These are phyloP conservation scores for Halisarca cf. caerulea DNA, from an alignment of 37 sponge, comb jelly and placozoan genomes.

Conservation along the genomic window DNA sequence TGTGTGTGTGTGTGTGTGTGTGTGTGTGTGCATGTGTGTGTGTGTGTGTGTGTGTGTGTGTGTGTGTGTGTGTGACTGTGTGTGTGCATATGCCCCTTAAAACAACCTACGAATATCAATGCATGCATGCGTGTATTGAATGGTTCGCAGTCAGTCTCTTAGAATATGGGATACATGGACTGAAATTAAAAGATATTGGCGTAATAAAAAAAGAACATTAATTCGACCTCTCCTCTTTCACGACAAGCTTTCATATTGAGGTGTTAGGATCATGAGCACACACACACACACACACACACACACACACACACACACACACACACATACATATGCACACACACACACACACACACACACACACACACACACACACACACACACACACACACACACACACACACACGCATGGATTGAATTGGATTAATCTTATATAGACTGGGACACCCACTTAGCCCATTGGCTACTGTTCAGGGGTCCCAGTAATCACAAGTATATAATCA, in stretches of 20 bases:
- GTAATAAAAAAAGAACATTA: too few species aligned
- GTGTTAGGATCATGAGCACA: neutral
- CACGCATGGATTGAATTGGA: too few species aligned
- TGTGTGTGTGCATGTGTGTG: constrained; percentile 23
- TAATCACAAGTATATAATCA: too few species aligned
- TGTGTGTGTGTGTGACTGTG: constrained; percentile 25
- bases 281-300: neutral
- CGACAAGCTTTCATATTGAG: neutral
- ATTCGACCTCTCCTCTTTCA: too few species aligned
- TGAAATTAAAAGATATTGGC: too few species aligned
- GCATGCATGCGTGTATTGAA: too few species aligned
- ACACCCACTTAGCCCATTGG: too few species aligned
- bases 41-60: constrained; percentile 20
- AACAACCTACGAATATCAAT: too few species aligned
- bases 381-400: neutral
- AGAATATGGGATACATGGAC: too few species aligned
- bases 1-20: constrained; percentile 28
- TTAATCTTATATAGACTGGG: too few species aligned
- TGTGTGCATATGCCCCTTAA: neutral
- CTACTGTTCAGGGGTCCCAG: too few species aligned
- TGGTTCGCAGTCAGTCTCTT: too few species aligned
- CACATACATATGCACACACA: neutral
- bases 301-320: neutral
- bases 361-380: neutral
- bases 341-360: neutral